Base-by-base conservation (phyloP, 2,888 invertebrate genomes). In the Branchellion lobata region DNA sequence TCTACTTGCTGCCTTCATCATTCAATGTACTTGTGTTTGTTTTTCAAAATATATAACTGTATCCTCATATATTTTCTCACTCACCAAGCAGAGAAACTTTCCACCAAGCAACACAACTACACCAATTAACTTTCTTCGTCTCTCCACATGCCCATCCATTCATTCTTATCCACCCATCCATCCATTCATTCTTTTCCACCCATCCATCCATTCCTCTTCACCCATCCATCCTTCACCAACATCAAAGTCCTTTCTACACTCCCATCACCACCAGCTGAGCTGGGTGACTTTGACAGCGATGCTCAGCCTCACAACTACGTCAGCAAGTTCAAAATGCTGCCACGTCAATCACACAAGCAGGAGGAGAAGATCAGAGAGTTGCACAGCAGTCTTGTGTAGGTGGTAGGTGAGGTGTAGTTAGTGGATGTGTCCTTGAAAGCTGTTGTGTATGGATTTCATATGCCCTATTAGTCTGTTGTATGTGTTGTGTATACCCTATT, bases 361-460 rank as follows among this genome's bases (percentile, higher is more conserved):
- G 97, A 98, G 88, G 94, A 93, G 84, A 93, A 94, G 88, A 95
- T 96, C 85, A 93, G 94, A 90, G 95, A 95, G 81, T 90, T 95
- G 81, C 97, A 98, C 88, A 93, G 93, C 84, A 92, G 92, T 78
- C 91, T 96, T 73, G 92, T 83, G 89, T 89, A 83, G 81, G 85
- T 71, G 34, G 24, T 36, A n/a, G n/a, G n/a, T 34, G 2, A 5
- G 29, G 24, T 31, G 18, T 24, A 40, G 24, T 75, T 75, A 33
- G 14, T 72, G 14, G 14, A 18, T 72, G 72, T 2, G 24, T 51
- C 1, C 29, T 51, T 24, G 18, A 34, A 21, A 3, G 40, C 0
- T 34, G 47, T 75, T 5, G 27, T 18, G 2, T 21, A 40, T 73
- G 1, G 27, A 73, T 29, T n/a, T n/a, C n/a, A n/a, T n/a, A n/a